Percentiles rank a stretch among this genome's conserved stretches.
phyloP scores from a whole-genome alignment of 2,888 invertebrate genomes.

The Nebria brevicollis region DNA sequence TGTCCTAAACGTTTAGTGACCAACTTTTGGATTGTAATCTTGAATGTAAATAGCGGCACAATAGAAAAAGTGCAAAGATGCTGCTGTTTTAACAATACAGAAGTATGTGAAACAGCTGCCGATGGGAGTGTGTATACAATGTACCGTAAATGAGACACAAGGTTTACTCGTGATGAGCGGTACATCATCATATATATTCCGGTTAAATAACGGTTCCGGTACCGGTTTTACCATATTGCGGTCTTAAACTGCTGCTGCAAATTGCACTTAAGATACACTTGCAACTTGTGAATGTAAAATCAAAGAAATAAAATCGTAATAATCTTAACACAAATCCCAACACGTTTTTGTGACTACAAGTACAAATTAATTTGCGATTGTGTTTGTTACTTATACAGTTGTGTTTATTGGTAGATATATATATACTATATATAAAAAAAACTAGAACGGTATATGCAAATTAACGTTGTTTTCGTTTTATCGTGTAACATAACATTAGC shows the following conservation, averaged over 20 bases:
- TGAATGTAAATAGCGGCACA: conserved; percentile 17
- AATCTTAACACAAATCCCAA: background rate
- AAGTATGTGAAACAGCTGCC: background rate
- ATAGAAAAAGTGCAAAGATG: background rate
- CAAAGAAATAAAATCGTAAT: background rate
- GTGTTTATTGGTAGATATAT: background rate
- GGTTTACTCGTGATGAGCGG: background rate
- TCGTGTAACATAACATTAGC: background rate
- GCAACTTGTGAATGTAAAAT: conserved; percentile 18
- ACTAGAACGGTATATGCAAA: background rate
- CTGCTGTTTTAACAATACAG: background rate
- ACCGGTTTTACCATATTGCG: conserved; percentile 7
- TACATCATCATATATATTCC: conserved; percentile 22
- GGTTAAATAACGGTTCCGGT: conserved; percentile 41
- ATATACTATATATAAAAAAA: background rate
- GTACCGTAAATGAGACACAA: conserved; percentile 27
- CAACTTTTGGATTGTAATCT: conserved; percentile 9
- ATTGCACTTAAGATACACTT: conserved; percentile 2
- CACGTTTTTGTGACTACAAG: background rate
- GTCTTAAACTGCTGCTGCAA: background rate
- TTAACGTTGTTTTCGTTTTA: background rate
- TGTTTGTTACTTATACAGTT: background rate
- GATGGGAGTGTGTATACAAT: background rate
- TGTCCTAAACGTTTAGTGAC: conserved; percentile 21
- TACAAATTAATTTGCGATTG: background rate